Conservation (phyloP, 2,113 vertebrate species). For the Hyperoodon ampullatus region DNA sequence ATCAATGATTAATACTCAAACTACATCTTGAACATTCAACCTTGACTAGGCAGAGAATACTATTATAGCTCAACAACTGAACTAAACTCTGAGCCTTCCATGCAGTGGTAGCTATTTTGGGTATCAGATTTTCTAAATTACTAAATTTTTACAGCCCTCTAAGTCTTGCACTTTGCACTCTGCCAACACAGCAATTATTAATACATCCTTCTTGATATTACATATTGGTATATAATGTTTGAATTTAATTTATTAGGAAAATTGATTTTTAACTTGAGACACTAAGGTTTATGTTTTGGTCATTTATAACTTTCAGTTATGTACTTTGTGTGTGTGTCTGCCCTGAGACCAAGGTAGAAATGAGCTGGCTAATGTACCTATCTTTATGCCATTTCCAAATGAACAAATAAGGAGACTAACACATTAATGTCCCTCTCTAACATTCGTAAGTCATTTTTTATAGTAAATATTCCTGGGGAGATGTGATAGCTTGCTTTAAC, state of each 20-base stretch:
- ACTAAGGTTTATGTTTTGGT: slow-evolving; percentile 82
- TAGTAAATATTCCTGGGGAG: slow-evolving; percentile 66
- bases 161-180: slow-evolving; percentile 60
- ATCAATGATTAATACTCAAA: slow-evolving; percentile 49
- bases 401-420: slow-evolving; percentile 44
- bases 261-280: slow-evolving; percentile 84
- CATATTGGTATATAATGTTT: slow-evolving; percentile 73
- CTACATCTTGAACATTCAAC: slow-evolving; percentile 56
- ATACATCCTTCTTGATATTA: slow-evolving; percentile 82
- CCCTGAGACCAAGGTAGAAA: slow-evolving; percentile 2
- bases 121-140: slow-evolving; percentile 77
- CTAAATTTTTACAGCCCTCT: slow-evolving; percentile 76
- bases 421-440: slow-evolving; percentile 42
- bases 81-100: slow-evolving; percentile 49
- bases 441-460: slow-evolving; percentile 60
- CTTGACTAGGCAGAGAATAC: slow-evolving; percentile 33
- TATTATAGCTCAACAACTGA: slow-evolving; percentile 61
- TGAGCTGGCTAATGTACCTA: slow-evolving; percentile 19
- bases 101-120: slow-evolving; percentile 48
- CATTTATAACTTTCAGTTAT: slow-evolving; percentile 74
- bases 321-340: slow-evolving; percentile 4
- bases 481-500: slow-evolving; percentile 61
- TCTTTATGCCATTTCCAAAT: slow-evolving; percentile 40
- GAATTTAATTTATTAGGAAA: slow-evolving; percentile 83
- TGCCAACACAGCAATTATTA: slow-evolving; percentile 83